Conservation (phyloP, 2,113 vertebrate species). For the Zosterops japonicus region DNA sequence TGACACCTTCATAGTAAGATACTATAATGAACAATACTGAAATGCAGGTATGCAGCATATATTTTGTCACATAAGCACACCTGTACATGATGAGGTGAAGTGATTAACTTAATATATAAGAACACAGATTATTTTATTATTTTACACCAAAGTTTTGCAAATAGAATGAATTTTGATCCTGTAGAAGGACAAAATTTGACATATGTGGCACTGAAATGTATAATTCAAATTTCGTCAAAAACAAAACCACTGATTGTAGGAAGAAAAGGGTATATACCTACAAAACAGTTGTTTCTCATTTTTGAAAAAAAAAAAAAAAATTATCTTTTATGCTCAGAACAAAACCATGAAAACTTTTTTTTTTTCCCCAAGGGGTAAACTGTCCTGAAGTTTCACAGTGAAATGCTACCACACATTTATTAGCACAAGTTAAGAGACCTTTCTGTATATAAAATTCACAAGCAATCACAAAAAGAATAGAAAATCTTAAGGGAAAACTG, state of each 20-base stretch:
- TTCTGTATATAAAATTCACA: background rate
- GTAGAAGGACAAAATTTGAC: background rate
- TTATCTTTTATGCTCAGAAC: background rate
- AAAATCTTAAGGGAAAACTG: background rate
- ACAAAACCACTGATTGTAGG: background rate
- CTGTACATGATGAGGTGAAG: background rate
- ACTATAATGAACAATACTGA: background rate
- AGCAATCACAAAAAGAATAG: background rate
- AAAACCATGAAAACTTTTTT: background rate
- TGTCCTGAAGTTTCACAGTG: background rate
- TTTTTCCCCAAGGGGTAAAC: fast-evolving
- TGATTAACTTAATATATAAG: background rate
- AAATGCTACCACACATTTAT: background rate
- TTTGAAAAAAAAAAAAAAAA: background rate
- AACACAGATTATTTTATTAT: background rate
- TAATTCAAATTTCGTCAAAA: background rate
- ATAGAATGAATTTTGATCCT: background rate
- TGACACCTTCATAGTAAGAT: background rate
- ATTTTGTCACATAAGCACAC: background rate
- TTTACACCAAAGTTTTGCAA: background rate
- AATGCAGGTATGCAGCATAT: background rate
- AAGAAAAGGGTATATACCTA: background rate
- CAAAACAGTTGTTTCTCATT: background rate
- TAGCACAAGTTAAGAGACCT: background rate
- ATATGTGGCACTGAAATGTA: background rate